phyloP scores from a whole-genome alignment of 2,797 vertebrate species.

The Mallotus villosus region DNA sequence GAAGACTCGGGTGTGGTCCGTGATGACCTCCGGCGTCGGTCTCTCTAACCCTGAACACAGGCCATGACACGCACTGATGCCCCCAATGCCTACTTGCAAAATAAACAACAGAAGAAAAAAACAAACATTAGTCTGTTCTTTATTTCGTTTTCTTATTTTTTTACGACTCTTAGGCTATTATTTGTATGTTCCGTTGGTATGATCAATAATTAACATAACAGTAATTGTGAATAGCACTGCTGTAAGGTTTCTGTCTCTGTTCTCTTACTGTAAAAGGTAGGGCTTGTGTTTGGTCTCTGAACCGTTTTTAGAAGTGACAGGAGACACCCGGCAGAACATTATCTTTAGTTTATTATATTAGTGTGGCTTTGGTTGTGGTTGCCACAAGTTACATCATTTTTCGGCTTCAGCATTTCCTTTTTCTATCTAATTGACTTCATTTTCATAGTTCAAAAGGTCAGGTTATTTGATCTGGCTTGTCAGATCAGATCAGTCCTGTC shows the following conservation, averaged over 20 bases:
- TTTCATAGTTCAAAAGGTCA: constrained; percentile 39
- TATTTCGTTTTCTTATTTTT: not conserved
- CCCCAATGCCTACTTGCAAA: constrained; percentile 73
- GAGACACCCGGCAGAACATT: constrained; percentile 21
- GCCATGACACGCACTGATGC: constrained; percentile 70
- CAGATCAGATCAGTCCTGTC: constrained; percentile 8
- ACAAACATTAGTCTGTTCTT: not conserved
- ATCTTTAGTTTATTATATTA: constrained; percentile 32
- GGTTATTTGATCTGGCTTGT: constrained; percentile 33
- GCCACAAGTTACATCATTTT: constrained; percentile 70
- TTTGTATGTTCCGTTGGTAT: not conserved
- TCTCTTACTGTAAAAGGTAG: constrained; percentile 9
- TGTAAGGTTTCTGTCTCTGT: not conserved
- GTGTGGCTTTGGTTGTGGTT: constrained; percentile 52
- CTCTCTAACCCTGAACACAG: constrained; percentile 70
- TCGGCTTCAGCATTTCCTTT: constrained; percentile 50
- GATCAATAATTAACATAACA: too few relatives aligned
- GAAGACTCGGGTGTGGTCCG: constrained; percentile 73
- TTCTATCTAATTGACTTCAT: constrained; percentile 40
- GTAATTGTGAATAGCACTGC: not conserved
- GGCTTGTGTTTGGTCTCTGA: constrained; percentile 14
- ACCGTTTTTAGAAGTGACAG: constrained; percentile 1
- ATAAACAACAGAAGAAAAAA: constrained; percentile 44
- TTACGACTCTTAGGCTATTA: not conserved
- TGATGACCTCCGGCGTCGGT: constrained; percentile 56